phyloP scores from a whole-genome alignment of 2,888 invertebrate species.

The Scaptomyza flava region DNA sequence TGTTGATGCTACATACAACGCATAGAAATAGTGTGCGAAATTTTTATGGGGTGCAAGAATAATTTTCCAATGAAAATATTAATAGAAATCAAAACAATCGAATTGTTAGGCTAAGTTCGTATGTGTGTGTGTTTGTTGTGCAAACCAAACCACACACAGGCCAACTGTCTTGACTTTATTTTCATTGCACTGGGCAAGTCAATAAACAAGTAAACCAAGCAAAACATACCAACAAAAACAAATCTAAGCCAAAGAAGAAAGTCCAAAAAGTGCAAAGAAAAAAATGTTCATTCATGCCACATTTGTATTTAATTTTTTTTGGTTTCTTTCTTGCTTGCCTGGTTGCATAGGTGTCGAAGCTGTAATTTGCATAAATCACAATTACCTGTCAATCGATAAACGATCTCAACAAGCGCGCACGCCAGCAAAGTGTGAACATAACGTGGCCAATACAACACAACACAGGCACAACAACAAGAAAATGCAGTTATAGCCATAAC shows the following conservation, averaged over 20 bases:
- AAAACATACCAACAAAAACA: constrained; percentile 41
- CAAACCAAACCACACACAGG: constrained; percentile 5
- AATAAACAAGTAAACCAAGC: constrained; percentile 65
- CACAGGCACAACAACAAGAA: constrained; percentile 1
- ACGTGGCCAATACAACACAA: constrained; percentile 36
- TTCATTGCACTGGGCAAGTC: constrained; percentile 53
- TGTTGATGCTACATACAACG: constrained; percentile 25
- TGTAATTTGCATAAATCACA: constrained; percentile 78
- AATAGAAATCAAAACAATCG: constrained; percentile 76
- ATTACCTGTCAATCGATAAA: constrained; percentile 77
- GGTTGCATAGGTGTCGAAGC: constrained; percentile 62
- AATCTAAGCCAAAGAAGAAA: constrained; percentile 37
- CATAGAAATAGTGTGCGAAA: constrained; percentile 20
- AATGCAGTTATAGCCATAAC: constrained; percentile 40
- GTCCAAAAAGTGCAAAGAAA: constrained; percentile 19
- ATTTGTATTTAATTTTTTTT: neutral
- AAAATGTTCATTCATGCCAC: constrained; percentile 55
- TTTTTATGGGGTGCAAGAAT: constrained; percentile 75
- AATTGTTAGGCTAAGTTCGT: constrained; percentile 43
- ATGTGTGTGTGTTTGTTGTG: constrained; percentile 39
- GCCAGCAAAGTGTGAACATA: constrained; percentile 50
- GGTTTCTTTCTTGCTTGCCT: neutral
- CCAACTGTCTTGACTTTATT: constrained; percentile 51
- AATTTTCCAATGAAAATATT: constrained; percentile 74
- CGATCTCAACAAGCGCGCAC: constrained; percentile 59